A percentile compares a stretch with the other conserved stretches of the same genome.
These are phyloP conservation scores for Dilophus febrilis DNA, from an alignment of 2,888 invertebrate genomes.

Conservation along the genomic window DNA sequence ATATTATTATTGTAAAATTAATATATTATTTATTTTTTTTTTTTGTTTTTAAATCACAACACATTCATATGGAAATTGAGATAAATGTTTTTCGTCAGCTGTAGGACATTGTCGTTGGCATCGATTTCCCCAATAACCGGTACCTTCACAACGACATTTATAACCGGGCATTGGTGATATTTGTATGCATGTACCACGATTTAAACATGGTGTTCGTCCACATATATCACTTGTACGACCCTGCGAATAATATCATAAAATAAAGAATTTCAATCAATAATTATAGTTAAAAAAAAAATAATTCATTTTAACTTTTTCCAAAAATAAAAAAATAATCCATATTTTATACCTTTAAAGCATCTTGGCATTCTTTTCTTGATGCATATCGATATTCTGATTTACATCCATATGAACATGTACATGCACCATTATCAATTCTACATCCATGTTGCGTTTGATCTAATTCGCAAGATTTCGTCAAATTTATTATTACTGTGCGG, in stretches of 20 bases:
- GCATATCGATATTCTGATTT: slow-evolving; percentile 41
- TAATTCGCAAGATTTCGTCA: slow-evolving; percentile 3
- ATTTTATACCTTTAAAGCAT: slow-evolving; percentile 36
- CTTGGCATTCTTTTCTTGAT: slow-evolving; percentile 36
- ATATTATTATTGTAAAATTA: no score
- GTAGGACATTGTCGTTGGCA: slow-evolving; percentile 12
- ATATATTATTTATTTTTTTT: no score
- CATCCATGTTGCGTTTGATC: slow-evolving; percentile 40
- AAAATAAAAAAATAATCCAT: neutral
- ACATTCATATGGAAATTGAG: slow-evolving; percentile 11
- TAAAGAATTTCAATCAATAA: neutral
- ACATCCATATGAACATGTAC: slow-evolving; percentile 43
- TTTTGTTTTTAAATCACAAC: slow-evolving; percentile 10
- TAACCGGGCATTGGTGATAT: slow-evolving; percentile 39
- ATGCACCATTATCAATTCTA: slow-evolving; percentile 37
- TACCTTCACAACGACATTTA: slow-evolving; percentile 44
- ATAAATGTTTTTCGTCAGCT: slow-evolving; percentile 4
- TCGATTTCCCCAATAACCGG: slow-evolving; percentile 32
- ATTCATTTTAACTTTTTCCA: neutral
- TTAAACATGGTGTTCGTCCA: slow-evolving; percentile 39
- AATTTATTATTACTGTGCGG: no score
- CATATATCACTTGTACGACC: slow-evolving; percentile 39
- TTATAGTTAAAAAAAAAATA: slow-evolving; percentile 3
- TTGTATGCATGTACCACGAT: slow-evolving; percentile 43
- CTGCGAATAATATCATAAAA: slow-evolving; percentile 11